Base-by-base conservation (phyloP, 2,797 vertebrate genomes). In the Coreius guichenoti region DNA sequence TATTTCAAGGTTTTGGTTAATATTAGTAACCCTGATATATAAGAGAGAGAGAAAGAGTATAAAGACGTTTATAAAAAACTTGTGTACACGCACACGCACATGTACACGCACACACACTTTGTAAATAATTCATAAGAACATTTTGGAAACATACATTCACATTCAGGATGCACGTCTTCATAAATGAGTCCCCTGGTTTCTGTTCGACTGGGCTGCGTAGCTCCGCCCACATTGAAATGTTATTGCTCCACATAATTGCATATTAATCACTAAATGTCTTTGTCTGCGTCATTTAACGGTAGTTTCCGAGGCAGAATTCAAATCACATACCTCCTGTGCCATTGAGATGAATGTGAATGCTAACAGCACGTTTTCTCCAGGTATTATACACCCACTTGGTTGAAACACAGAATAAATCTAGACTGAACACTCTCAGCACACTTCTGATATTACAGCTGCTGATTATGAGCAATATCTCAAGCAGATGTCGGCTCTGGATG, bases 381-480 rank as follows among this genome's bases (percentile, higher is more conserved):
- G n/a, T 80, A 47, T 47, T 80, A 49, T 21, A 51, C 33, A 29
- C 76, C 23, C 23, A 61, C 11, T 19, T 33, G 70, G 39, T 29
- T 16, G 69, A n/a, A n/a, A 49, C 14, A 26, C 61, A 67, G 11
- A 6, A 23, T 80, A 51, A 68, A 36, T 68, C 63, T 51, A 45
- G 36, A 29, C 58, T 61, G 76, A 45, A 67, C 6, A 4, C 26
- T 47, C 78, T 51, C 61, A 23, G 21, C 17, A 31, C 3, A 13
- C 43, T 23, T 67, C 26, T 80, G 23, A 67, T 68, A 80, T 68
- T 80, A 33, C 26, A 47, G 78, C 26, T 16, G 78, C 26, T 16
- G 43, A 80, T 80, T 49, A 51, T 5, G 12, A 67, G 63, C 78
- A 68, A 80, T 49, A 80, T 68, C 17, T 80, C 78, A 80, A 49